These are phyloP conservation scores for Salvelinus alpinus DNA, from an alignment of 2,113 vertebrate genomes.

Conservation along the genomic window DNA sequence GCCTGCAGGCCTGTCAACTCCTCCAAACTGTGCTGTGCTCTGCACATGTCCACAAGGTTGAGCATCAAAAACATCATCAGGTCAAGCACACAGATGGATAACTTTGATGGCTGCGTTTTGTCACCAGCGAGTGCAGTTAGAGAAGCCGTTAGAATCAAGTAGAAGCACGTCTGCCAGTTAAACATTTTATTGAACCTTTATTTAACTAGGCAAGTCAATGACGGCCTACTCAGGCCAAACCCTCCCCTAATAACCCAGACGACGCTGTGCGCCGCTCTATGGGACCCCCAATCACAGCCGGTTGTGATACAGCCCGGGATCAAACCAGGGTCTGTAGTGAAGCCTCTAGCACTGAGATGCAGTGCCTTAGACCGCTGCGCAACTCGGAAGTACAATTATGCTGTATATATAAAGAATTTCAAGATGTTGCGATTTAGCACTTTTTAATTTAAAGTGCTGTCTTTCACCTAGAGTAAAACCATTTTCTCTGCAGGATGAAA, in stretches of 20 bases:
- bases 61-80: constrained; percentile 42
- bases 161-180: not conserved
- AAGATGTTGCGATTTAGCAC: not conserved
- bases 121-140: constrained; percentile 11
- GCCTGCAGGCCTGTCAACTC: constrained; percentile 48
- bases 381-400: no score
- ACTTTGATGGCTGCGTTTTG: constrained; percentile 25
- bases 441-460: not conserved
- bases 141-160: not conserved
- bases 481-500: constrained; percentile 18
- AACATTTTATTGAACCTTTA: not conserved
- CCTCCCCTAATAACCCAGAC: no score
- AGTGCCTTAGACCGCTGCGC: no score
- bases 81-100: constrained; percentile 33
- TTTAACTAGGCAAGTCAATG: no score
- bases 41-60: constrained; percentile 41
- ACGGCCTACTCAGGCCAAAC: no score
- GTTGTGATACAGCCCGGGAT: no score
- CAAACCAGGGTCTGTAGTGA: no score
- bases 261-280: no score
- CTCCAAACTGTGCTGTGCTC: constrained; percentile 24
- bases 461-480: not conserved
- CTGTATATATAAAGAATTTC: not conserved
- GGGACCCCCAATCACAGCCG: no score
- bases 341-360: no score